phyloP scores from a whole-genome alignment of 2,797 vertebrate species.

The Scomberomorus guttatus region DNA sequence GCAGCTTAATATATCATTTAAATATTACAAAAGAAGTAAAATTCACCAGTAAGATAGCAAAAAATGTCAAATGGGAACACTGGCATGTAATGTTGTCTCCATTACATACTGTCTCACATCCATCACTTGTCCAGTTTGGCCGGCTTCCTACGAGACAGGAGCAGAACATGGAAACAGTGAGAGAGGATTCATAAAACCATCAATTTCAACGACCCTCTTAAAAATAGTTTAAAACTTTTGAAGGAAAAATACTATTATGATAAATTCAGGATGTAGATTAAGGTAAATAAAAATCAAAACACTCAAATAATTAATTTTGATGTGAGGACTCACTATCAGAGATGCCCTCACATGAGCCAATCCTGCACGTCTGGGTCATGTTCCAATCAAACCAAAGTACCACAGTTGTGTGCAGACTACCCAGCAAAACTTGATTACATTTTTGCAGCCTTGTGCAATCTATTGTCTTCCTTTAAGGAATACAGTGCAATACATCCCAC shows the following conservation, averaged over 20 bases:
- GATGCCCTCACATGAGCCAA: background rate
- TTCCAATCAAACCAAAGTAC: too few relatives aligned
- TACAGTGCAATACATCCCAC: background rate
- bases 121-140: conserved; percentile 74
- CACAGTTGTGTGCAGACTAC: too few relatives aligned
- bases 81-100: conserved; percentile 48
- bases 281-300: background rate
- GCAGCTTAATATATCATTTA: background rate
- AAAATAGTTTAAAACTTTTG: background rate
- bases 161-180: background rate
- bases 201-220: too few relatives aligned
- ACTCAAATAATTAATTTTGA: background rate
- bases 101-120: conserved; percentile 53
- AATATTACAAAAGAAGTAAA: background rate
- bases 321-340: background rate
- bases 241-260: too few relatives aligned
- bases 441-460: too few relatives aligned
- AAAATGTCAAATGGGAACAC: conserved; percentile 84
- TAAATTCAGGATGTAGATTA: background rate
- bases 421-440: too few relatives aligned
- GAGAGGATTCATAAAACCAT: background rate
- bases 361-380: background rate
- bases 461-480: too few relatives aligned
- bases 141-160: conserved; percentile 53
- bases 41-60: conserved; percentile 81